These are phyloP conservation scores for Phytoseiulus persimilis DNA, from an alignment of 2,888 invertebrate genomes.

Conservation along the genomic window DNA sequence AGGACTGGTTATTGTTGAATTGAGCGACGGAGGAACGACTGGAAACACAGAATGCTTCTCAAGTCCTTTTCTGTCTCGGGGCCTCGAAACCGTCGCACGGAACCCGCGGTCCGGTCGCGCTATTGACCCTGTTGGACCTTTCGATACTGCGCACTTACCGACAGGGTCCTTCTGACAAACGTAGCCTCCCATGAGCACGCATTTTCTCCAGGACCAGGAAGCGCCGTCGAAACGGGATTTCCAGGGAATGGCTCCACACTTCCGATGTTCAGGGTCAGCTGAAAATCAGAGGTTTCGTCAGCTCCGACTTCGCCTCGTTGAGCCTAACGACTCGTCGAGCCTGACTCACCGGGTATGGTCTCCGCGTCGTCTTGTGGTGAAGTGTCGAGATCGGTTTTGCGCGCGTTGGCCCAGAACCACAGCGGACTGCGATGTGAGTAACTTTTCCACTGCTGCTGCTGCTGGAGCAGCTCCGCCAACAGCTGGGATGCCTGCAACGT, in stretches of 20 bases:
- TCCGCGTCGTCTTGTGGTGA: slow-evolving; percentile 9
- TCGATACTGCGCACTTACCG: slow-evolving; percentile 43
- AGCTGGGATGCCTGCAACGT: neutral
- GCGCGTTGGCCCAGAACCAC: slow-evolving; percentile 28
- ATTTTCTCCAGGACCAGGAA: slow-evolving; percentile 43
- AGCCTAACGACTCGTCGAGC: no score
- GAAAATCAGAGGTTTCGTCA: neutral
- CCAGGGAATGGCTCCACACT: slow-evolving; percentile 38
- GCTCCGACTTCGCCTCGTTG: no score
- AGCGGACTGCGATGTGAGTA: slow-evolving; percentile 25
- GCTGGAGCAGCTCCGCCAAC: slow-evolving; percentile 14
- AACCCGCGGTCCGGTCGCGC: no score
- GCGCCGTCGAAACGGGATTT: slow-evolving; percentile 43
- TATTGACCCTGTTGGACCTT: no score
- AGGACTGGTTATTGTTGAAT: slow-evolving; percentile 28
- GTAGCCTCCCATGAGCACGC: slow-evolving; percentile 46
- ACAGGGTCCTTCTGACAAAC: slow-evolving; percentile 46
- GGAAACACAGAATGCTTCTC: neutral
- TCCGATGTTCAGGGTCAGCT: slow-evolving; percentile 30
- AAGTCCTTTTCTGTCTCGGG: neutral
- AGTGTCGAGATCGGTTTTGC: neutral
- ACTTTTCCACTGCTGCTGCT: slow-evolving; percentile 33
- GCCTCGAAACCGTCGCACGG: neutral
- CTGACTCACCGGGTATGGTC: neutral
- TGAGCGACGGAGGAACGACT: slow-evolving; percentile 30